These are phyloP conservation scores for Indicator maculatus DNA, from an alignment of 2,113 vertebrate species.

Conservation along the genomic window DNA sequence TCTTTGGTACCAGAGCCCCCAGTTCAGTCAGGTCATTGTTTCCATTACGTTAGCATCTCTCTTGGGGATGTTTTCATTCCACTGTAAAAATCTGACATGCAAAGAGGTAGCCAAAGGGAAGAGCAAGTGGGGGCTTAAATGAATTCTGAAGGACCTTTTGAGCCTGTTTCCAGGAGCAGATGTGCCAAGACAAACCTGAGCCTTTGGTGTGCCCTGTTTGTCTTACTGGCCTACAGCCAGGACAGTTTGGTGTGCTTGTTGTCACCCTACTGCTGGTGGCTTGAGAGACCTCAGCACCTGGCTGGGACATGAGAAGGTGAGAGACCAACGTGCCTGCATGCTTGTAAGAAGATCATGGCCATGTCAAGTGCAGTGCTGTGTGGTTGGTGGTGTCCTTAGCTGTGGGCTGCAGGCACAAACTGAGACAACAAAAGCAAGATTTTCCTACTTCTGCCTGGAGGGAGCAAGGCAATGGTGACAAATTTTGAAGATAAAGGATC, in stretches of 20 bases:
- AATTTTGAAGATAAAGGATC: background rate
- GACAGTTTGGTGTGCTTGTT: no score
- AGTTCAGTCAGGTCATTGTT: background rate
- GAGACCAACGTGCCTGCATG: rapidly evolving
- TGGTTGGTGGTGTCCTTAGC: background rate
- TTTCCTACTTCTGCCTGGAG: background rate
- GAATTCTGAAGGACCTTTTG: background rate
- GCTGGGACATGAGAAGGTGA: rapidly evolving
- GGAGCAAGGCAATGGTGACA: background rate
- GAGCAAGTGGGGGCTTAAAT: background rate
- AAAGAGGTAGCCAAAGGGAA: background rate
- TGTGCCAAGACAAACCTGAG: background rate
- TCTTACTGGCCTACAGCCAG: background rate
- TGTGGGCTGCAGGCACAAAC: background rate
- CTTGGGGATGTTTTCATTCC: background rate
- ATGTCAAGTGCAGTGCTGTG: rapidly evolving
- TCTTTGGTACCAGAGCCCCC: background rate
- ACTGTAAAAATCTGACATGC: background rate
- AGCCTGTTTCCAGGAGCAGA: background rate
- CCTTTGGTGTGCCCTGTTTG: background rate
- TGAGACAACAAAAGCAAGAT: background rate
- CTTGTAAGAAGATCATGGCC: rapidly evolving
- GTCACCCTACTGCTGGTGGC: background rate
- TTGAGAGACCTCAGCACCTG: background rate
- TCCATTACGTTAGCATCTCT: background rate